Evolutionary conservation across 2,113 vertebrate genomes (phyloP).

Genomic region (Ancistrus triradiatus): DNA sequence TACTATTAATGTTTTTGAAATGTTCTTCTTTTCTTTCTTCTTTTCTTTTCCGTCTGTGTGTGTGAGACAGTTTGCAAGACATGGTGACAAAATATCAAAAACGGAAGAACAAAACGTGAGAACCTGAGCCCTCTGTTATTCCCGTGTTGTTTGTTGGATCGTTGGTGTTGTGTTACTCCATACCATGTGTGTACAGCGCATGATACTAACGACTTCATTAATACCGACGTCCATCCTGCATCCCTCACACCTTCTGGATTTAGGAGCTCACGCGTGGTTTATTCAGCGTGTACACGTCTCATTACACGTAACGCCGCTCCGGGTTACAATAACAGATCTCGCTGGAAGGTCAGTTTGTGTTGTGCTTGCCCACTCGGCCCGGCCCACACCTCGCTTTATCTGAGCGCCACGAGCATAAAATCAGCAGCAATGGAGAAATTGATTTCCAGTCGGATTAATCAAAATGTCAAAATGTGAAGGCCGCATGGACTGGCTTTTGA

Average conservation of each 20-base stretch:
- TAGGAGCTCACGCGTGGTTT: too few species aligned
- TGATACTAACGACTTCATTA: not conserved
- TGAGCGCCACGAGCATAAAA: not conserved
- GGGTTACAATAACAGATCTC: not conserved
- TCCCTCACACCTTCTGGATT: too few species aligned
- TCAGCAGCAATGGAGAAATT: not conserved
- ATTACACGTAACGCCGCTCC: too few species aligned
- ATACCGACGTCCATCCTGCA: not conserved
- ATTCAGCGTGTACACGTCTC: too few species aligned
- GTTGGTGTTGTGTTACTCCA: slow-evolving; percentile 15
- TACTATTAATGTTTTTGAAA: too few species aligned
- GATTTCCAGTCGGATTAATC: slow-evolving; percentile 8
- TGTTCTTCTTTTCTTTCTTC: slow-evolving; percentile 24
- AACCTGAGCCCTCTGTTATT: slow-evolving; percentile 51
- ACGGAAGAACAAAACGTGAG: slow-evolving; percentile 99
- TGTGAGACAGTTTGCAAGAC: slow-evolving; percentile 87
- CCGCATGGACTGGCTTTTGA: not conserved
- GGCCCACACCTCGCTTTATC: not conserved
- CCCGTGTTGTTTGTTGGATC: slow-evolving; percentile 13
- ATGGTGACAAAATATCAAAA: slow-evolving; percentile 99
- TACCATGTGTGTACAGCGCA: not conserved
- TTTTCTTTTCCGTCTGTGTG: slow-evolving; percentile 31
- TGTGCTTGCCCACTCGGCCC: not conserved
- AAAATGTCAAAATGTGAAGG: not conserved
- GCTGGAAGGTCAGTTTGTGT: not conserved